These are phyloP conservation scores for Lagopus leucura DNA, from an alignment of 2,113 vertebrate species.

Conservation along the genomic window DNA sequence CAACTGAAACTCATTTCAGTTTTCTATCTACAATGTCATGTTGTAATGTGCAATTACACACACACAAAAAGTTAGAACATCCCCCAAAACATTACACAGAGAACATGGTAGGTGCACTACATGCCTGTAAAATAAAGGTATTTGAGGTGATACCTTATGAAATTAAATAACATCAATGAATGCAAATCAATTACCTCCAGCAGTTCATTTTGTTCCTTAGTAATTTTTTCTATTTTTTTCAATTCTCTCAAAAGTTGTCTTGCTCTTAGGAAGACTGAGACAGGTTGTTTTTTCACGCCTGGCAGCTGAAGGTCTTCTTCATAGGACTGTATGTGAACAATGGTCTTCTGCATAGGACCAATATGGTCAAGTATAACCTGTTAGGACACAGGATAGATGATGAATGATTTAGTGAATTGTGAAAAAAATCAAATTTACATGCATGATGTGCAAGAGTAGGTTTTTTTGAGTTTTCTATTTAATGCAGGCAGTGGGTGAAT, in stretches of 20 bases:
- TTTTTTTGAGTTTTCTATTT: neutral
- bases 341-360: constrained; percentile 83
- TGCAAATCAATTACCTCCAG: constrained; percentile 80
- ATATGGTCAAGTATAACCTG: constrained; percentile 84
- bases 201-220: constrained; percentile 78
- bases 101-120: neutral
- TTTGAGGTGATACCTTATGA: neutral
- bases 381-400: neutral
- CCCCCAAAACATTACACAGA: neutral
- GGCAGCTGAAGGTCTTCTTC: constrained; percentile 82
- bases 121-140: neutral
- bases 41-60: neutral
- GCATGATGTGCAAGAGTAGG: neutral
- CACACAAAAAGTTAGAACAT: neutral
- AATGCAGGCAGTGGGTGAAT: neutral
- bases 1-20: neutral
- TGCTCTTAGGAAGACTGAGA: constrained; percentile 84
- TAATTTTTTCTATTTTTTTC: constrained; percentile 85
- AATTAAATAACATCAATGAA: neutral
- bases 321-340: constrained; percentile 84
- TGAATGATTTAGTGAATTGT: neutral
- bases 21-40: neutral
- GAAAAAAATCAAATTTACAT: neutral
- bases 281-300: constrained; percentile 76
- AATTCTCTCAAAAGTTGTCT: constrained; percentile 81